Evolutionary conservation across 2,113 vertebrate genomes (phyloP).

Genomic region (Marcusenius ussheri): DNA sequence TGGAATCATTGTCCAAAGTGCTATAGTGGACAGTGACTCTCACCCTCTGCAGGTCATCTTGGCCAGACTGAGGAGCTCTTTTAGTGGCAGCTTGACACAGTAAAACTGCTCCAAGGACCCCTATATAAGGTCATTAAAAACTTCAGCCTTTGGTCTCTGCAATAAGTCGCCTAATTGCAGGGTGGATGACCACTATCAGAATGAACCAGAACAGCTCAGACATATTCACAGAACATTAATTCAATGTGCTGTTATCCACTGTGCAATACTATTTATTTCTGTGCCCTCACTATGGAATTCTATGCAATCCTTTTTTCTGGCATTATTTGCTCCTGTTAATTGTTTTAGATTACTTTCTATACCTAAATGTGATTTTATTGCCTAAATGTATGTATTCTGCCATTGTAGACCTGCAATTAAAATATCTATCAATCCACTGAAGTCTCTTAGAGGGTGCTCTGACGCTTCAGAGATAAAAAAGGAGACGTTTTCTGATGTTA

Average conservation of each 20-base stretch:
- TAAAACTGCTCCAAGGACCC: not conserved
- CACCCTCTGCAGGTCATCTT: not conserved
- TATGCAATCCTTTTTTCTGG: not conserved
- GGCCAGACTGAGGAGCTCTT: not conserved
- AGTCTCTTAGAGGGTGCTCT: not conserved
- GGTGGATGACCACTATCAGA: not conserved
- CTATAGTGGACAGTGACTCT: not conserved
- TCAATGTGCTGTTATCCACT: not conserved
- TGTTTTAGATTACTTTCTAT: not conserved
- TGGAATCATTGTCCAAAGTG: not conserved
- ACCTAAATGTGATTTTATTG: not conserved
- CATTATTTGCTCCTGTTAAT: not conserved
- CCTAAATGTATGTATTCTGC: not conserved
- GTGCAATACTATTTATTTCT: not conserved
- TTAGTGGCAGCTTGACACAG: not conserved
- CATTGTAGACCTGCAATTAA: not conserved
- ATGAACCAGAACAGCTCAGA: not conserved
- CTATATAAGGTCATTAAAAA: not conserved
- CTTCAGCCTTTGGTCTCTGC: not conserved
- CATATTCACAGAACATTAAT: not conserved
- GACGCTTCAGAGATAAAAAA: not conserved
- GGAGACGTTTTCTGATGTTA: not conserved
- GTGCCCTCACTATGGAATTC: not conserved
- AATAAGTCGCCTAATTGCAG: not conserved
- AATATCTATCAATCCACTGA: not conserved